Percentiles rank a stretch among this genome's conserved stretches.
Evolutionary conservation across 2,888 invertebrate genomes (phyloP).

Genomic region (Euplagia quadripunctaria): DNA sequence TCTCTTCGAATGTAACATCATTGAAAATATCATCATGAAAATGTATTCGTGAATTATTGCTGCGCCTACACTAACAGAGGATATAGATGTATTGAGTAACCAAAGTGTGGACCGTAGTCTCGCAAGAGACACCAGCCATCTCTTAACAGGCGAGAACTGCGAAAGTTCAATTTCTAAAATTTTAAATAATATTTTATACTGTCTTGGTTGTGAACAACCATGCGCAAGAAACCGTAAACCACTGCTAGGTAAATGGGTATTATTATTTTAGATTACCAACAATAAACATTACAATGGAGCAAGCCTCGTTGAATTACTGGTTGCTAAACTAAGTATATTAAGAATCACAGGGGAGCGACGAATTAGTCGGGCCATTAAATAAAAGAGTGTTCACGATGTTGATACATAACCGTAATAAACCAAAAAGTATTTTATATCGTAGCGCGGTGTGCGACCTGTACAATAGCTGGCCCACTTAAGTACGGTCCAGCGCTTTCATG

Average conservation of each 20-base stretch:
- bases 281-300: constrained; percentile 32
- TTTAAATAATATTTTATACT: neutral
- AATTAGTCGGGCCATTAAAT: constrained; percentile 72
- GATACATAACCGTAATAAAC: constrained; percentile 78
- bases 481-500: constrained; percentile 78
- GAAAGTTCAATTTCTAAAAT: neutral
- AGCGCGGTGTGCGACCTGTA: constrained; percentile 65
- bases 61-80: neutral
- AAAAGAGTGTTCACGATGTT: constrained; percentile 76
- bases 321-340: constrained; percentile 33
- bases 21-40: neutral
- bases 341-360: constrained; percentile 56
- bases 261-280: neutral
- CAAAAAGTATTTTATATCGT: constrained; percentile 78
- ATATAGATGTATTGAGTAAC: neutral
- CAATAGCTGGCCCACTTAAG: constrained; percentile 79
- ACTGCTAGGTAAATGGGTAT: neutral
- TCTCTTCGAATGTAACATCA: neutral
- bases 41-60: neutral
- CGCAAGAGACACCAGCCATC: neutral
- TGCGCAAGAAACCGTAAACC: neutral
- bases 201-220: neutral
- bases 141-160: neutral
- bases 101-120: neutral
- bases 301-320: constrained; percentile 15